These are phyloP conservation scores for Alsophila aescularia DNA, from an alignment of 2,888 invertebrate species.

Conservation along the genomic window DNA sequence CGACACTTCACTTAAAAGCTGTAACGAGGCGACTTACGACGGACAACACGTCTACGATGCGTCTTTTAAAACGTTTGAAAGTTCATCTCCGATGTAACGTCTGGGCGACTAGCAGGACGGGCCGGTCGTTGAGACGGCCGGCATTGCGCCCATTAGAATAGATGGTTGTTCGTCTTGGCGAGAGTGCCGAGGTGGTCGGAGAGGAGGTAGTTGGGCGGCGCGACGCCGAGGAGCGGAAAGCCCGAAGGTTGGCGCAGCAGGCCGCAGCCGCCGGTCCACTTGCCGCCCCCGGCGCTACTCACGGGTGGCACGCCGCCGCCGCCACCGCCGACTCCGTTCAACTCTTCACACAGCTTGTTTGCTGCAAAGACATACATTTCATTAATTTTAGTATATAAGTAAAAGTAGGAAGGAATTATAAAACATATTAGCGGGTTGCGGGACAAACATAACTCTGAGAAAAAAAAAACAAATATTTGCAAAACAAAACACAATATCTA, in stretches of 20 bases:
- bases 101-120: slow-evolving; percentile 35
- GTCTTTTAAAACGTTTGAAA: background rate
- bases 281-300: slow-evolving; percentile 71
- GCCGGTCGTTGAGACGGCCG: slow-evolving; percentile 43
- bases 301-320: slow-evolving; percentile 65
- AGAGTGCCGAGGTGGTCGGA: slow-evolving; percentile 86
- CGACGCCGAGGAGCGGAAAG: slow-evolving; percentile 84
- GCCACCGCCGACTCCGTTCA: slow-evolving; percentile 74
- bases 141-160: slow-evolving; percentile 83
- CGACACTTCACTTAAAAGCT: background rate
- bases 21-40: background rate
- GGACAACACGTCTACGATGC: background rate
- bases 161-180: slow-evolving; percentile 85
- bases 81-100: background rate
- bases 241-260: slow-evolving; percentile 86
- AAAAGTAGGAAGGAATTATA: too few species aligned
- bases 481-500: too few species aligned
- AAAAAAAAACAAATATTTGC: too few species aligned
- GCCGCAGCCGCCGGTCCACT: slow-evolving; percentile 86
- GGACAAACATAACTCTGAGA: too few species aligned
- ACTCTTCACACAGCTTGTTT: slow-evolving; percentile 76
- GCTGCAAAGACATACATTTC: slow-evolving; percentile 56
- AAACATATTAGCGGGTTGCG: too few species aligned
- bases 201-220: slow-evolving; percentile 85
- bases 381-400: background rate